A percentile compares a stretch with the other conserved stretches of the same genome.
These are phyloP conservation scores for Sisor rabdophorus DNA, from an alignment of 2,113 vertebrate genomes.

Conservation along the genomic window DNA sequence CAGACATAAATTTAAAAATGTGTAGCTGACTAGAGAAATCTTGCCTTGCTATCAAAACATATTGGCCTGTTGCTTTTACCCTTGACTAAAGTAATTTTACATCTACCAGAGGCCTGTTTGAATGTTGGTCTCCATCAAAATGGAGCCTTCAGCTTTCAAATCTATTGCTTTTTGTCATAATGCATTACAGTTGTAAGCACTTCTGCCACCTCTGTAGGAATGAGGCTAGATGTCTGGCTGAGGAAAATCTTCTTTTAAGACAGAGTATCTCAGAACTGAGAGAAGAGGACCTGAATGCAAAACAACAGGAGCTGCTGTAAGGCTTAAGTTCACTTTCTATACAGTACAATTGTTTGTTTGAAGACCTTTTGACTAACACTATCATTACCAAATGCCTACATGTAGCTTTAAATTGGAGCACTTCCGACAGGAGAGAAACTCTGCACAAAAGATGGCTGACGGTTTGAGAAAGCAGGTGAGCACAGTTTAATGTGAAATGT, in stretches of 20 bases:
- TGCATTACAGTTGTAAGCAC: not conserved
- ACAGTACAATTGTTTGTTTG: not conserved
- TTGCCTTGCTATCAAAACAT: slow-evolving; percentile 29
- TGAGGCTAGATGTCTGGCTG: slow-evolving; percentile 77
- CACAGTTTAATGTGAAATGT: not conserved
- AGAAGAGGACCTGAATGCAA: slow-evolving; percentile 76
- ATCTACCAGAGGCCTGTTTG: not conserved
- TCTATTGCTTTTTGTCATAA: not conserved
- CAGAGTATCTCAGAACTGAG: slow-evolving; percentile 73
- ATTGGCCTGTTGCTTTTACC: slow-evolving; percentile 1
- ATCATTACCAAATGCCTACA: slow-evolving; percentile 1
- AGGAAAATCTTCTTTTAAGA: slow-evolving; percentile 76
- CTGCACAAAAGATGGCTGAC: slow-evolving; percentile 75
- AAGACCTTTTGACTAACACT: not conserved
- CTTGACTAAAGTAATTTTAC: not conserved
- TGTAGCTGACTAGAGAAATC: too few species aligned
- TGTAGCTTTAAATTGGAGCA: slow-evolving; percentile 78
- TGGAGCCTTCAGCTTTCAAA: not conserved
- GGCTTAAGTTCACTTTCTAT: slow-evolving; percentile 30
- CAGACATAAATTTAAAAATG: too few species aligned
- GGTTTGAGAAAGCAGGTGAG: slow-evolving; percentile 81
- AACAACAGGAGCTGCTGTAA: slow-evolving; percentile 80
- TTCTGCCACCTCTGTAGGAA: slow-evolving; percentile 63
- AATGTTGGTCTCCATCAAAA: not conserved
- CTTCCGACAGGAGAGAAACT: slow-evolving; percentile 75